Conservation (phyloP, 2,888 invertebrate species). For the Rugalucina vietnamica region DNA sequence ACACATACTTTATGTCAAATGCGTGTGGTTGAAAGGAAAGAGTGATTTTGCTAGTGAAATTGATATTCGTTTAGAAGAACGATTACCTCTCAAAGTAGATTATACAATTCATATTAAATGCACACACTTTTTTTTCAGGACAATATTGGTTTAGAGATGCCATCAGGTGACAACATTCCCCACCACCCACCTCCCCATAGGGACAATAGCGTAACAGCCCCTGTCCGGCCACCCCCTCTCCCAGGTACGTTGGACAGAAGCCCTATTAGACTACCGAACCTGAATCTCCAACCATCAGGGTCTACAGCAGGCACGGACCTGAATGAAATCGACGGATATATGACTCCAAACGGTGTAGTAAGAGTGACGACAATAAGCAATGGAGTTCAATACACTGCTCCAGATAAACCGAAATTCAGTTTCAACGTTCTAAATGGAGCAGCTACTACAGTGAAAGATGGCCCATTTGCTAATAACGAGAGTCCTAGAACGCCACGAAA, state of each 20-base stretch:
- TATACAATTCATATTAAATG: no score
- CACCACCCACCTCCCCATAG: neutral
- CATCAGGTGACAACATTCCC: neutral
- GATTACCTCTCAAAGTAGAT: no score
- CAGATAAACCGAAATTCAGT: conserved; percentile 46
- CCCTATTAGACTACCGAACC: neutral
- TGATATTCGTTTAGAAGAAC: no score
- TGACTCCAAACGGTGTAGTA: conserved; percentile 31
- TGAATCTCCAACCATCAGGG: neutral
- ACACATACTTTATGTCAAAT: no score
- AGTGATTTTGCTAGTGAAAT: no score
- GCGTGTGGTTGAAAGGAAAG: no score
- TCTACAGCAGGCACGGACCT: no score
- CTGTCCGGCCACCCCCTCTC: neutral
- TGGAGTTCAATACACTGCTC: conserved; percentile 44
- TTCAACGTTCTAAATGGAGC: neutral
- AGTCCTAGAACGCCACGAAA: neutral
- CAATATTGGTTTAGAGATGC: neutral
- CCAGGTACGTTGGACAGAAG: neutral
- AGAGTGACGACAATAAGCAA: conserved; percentile 16
- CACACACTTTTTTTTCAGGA: neutral
- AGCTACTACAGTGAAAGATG: neutral
- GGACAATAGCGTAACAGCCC: neutral
- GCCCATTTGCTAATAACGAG: neutral
- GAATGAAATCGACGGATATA: conserved; percentile 35